These are phyloP conservation scores for Scaptomyza parva DNA, from an alignment of 2,888 invertebrate genomes.

Conservation along the genomic window DNA sequence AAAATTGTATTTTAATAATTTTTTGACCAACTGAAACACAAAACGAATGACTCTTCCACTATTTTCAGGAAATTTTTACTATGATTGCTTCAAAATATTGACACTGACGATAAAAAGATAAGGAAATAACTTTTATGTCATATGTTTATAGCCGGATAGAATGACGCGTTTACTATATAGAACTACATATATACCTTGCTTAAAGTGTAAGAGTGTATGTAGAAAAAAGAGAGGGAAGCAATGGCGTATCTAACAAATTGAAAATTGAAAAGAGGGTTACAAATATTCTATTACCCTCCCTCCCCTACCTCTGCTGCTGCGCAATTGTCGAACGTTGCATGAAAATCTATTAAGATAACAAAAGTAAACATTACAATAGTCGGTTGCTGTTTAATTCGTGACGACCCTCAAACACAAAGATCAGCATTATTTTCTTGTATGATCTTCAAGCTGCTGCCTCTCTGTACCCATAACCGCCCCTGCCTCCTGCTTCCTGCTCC, in stretches of 20 bases:
- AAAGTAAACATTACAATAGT: conserved; percentile 49
- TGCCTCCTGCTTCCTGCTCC: not conserved
- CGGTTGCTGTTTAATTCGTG: conserved; percentile 50
- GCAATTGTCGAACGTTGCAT: conserved; percentile 15
- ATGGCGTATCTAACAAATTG: conserved; percentile 11
- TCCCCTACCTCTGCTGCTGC: not conserved
- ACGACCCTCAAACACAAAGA: conserved; percentile 59
- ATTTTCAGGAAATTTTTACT: not conserved
- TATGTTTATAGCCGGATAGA: no score
- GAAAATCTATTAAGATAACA: conserved; percentile 53
- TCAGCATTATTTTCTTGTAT: conserved; percentile 39
- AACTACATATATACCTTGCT: no score
- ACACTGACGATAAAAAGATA: not conserved
- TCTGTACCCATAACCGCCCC: not conserved
- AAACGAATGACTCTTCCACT: not conserved
- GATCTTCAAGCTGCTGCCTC: conserved; percentile 54
- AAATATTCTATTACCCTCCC: not conserved
- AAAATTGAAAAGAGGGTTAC: not conserved
- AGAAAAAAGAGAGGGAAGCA: not conserved
- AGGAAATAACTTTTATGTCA: not conserved
- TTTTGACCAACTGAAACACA: no score
- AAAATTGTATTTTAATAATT: not conserved
- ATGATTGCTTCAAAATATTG: not conserved
- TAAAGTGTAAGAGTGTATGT: no score
- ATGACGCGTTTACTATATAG: not conserved